A percentile compares a stretch with the other conserved stretches of the same genome.
Evolutionary conservation across 1,140 invertebrate genomes (phyloP).

Genomic region (Linepithema humile): DNA sequence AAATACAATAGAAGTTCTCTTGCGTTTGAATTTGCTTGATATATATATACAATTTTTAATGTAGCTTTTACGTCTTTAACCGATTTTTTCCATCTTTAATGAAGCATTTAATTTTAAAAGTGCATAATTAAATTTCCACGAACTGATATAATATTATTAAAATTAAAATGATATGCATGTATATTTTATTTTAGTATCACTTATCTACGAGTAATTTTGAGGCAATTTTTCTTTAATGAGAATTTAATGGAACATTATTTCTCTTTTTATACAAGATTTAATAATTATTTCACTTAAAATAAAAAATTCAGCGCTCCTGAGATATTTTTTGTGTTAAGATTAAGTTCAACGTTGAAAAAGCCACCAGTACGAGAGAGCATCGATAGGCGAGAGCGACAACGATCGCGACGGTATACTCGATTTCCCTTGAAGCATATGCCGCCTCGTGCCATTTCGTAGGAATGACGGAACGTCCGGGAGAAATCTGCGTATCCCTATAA

Average conservation of each 20-base stretch:
- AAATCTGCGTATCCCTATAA: conserved; percentile 65
- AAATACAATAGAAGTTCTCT: neutral
- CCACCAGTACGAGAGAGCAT: conserved; percentile 2
- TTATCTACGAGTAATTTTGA: no score
- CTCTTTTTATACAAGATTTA: neutral
- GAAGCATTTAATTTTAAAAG: no score
- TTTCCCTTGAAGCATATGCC: conserved; percentile 31
- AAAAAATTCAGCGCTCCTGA: neutral
- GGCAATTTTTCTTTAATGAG: neutral
- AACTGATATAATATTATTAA: no score
- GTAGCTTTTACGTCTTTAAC: neutral
- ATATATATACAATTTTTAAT: neutral
- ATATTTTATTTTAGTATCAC: no score
- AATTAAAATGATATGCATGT: no score
- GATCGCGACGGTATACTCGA: conserved; percentile 34
- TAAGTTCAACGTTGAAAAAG: neutral
- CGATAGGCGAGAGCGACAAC: conserved; percentile 16
- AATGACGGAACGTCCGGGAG: conserved; percentile 47
- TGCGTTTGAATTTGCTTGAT: neutral
- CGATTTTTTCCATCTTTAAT: neutral
- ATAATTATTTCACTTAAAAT: neutral
- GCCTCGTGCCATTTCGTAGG: neutral
- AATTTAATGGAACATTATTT: neutral
- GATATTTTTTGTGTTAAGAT: conserved; percentile 6
- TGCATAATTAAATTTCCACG: no score